Evolutionary conservation across 2,888 invertebrate genomes (phyloP).

Genomic region (Athetis lepigone): DNA sequence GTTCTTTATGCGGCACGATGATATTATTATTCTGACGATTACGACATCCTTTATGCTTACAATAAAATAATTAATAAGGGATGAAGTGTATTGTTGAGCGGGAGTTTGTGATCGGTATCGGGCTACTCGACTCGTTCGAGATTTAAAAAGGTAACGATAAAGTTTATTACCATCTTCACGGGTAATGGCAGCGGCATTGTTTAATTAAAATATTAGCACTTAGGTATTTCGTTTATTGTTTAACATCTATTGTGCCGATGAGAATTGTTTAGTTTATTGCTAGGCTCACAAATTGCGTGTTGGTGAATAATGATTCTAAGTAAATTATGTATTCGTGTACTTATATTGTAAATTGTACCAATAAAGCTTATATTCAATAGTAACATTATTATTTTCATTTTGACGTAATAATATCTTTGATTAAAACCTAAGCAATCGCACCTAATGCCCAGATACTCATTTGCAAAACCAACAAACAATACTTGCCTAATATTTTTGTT

Average conservation of each 20-base stretch:
- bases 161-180: slow-evolving; percentile 80
- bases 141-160: slow-evolving; percentile 81
- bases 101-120: slow-evolving; percentile 87
- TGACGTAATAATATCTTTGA: background rate
- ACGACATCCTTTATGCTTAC: slow-evolving; percentile 90
- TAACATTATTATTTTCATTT: slow-evolving; percentile 4
- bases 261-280: slow-evolving; percentile 42
- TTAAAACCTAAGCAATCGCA: slow-evolving; percentile 15
- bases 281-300: slow-evolving; percentile 33
- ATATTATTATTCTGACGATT: slow-evolving; percentile 91
- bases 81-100: slow-evolving; percentile 87
- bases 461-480: slow-evolving; percentile 54
- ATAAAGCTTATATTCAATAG: background rate
- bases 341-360: slow-evolving; percentile 15
- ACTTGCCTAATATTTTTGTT: slow-evolving; percentile 24
- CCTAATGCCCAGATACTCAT: slow-evolving; percentile 31
- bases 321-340: slow-evolving; percentile 23
- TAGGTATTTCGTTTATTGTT: slow-evolving; percentile 66
- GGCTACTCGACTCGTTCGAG: slow-evolving; percentile 83
- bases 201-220: slow-evolving; percentile 67
- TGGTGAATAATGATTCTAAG: slow-evolving; percentile 31
- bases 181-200: slow-evolving; percentile 73
- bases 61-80: slow-evolving; percentile 91
- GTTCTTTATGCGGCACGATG: slow-evolving; percentile 89
- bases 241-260: slow-evolving; percentile 48